Conservation (phyloP, 2,888 invertebrate genomes). For the Pecten maximus region DNA sequence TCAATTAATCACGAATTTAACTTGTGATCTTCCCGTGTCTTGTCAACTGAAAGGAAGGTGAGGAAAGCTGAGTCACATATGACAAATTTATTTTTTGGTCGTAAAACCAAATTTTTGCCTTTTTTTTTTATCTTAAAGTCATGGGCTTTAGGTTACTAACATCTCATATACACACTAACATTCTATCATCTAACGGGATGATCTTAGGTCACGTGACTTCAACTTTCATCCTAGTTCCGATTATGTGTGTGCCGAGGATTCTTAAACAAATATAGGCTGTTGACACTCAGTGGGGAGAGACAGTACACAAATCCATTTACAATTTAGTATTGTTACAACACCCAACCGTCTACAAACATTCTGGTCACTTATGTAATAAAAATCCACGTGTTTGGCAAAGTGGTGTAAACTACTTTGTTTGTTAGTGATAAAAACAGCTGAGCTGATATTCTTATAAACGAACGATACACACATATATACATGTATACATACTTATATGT, state of each 20-base stretch:
- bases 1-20: neutral
- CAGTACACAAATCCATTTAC: slow-evolving; percentile 43
- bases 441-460: neutral
- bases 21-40: neutral
- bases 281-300: slow-evolving; percentile 38
- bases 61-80: neutral
- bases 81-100: neutral
- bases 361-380: neutral
- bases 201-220: neutral
- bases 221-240: slow-evolving; percentile 42
- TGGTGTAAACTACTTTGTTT: neutral
- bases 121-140: neutral
- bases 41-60: neutral
- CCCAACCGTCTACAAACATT: neutral
- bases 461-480: neutral
- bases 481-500: neutral
- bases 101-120: neutral
- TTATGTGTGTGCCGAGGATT: slow-evolving; percentile 42
- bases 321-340: slow-evolving; percentile 16
- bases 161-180: neutral
- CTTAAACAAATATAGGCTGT: slow-evolving; percentile 44
- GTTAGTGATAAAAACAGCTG: neutral
- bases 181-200: neutral
- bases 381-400: neutral
- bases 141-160: neutral